Evolutionary conservation across 2,797 vertebrate genomes (phyloP).

Genomic region (Gallirallus australis): DNA sequence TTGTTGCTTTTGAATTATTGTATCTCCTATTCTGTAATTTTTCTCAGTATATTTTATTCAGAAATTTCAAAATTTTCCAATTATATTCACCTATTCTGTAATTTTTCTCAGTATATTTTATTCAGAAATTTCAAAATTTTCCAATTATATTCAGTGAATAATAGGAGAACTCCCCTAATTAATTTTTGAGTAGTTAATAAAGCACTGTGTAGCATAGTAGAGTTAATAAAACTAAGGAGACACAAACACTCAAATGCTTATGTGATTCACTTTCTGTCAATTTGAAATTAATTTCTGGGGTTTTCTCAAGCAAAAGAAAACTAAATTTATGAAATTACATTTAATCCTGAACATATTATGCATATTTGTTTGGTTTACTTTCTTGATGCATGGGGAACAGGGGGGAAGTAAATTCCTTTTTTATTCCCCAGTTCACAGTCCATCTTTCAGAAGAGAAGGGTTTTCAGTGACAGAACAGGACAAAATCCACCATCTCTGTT

Average conservation of each 20-base stretch:
- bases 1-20: not conserved
- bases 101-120: not conserved
- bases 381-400: not conserved
- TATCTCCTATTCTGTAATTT: not conserved
- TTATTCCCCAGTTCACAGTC: not conserved
- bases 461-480: not conserved
- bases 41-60: not conserved
- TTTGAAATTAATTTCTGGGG: not conserved
- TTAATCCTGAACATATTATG: not conserved
- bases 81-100: not conserved
- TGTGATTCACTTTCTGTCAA: not conserved
- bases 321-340: not conserved
- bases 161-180: not conserved
- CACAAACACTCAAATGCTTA: not conserved
- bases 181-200: conserved; percentile 40
- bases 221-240: not conserved
- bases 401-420: not conserved
- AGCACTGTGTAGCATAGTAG: not conserved
- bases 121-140: not conserved
- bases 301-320: not conserved
- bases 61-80: not conserved
- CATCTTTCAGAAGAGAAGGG: not conserved
- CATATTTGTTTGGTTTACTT: not conserved
- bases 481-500: not conserved
- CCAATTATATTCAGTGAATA: not conserved